Conservation (phyloP, 2,113 vertebrate species). For the Leucopsar rothschildi region DNA sequence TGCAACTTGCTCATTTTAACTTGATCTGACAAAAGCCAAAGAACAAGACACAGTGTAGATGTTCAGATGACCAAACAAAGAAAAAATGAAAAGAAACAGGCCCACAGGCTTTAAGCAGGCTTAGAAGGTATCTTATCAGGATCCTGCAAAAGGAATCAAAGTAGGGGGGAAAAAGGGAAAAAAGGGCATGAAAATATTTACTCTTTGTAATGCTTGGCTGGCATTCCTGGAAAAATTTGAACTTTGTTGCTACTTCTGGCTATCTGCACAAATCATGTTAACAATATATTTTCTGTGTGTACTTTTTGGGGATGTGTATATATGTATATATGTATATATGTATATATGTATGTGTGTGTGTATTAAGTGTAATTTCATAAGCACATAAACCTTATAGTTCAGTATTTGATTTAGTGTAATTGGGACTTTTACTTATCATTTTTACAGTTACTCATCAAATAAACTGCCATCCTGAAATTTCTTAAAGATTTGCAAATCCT, state of each 20-base stretch:
- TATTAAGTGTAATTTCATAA: not conserved
- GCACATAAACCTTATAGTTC: not conserved
- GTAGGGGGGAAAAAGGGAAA: not conserved
- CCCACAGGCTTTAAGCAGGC: not conserved
- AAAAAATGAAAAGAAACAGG: not conserved
- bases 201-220: not conserved
- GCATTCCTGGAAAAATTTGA: not conserved
- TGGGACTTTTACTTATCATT: not conserved
- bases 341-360: not conserved
- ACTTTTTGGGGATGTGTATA: accelerated
- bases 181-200: not conserved
- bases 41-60: not conserved
- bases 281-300: not conserved
- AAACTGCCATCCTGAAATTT: not conserved
- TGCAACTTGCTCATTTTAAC: not conserved
- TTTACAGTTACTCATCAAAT: not conserved
- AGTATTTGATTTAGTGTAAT: not conserved
- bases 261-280: not conserved
- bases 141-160: not conserved
- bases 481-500: not conserved
- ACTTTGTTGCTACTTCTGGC: not conserved
- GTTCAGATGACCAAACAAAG: not conserved
- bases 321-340: not conserved
- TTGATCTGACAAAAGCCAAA: not conserved
- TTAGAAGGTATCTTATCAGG: not conserved